These are phyloP conservation scores for Nasonia giraulti DNA, from an alignment of 1,140 invertebrate genomes.

Conservation along the genomic window DNA sequence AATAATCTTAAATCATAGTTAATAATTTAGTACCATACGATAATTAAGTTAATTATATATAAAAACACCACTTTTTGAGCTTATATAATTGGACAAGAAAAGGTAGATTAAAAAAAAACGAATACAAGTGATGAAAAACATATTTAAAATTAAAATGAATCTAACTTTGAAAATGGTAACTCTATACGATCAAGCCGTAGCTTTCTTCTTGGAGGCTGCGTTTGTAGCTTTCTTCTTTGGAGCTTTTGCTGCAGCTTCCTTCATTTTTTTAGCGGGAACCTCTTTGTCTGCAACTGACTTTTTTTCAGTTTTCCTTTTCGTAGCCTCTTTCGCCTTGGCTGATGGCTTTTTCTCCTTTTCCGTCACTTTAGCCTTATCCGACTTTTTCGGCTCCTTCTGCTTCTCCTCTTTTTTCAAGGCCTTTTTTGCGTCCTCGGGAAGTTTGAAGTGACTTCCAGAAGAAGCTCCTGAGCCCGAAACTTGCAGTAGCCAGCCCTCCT, in stretches of 20 bases:
- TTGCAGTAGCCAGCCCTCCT: constrained; percentile 39
- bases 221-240: background rate
- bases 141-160: background rate
- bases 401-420: background rate
- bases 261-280: background rate
- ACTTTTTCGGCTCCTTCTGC: background rate
- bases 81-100: background rate
- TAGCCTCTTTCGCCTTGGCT: background rate
- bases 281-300: background rate
- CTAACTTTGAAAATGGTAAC: constrained; percentile 4
- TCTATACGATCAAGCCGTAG: background rate
- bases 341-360: constrained; percentile 16
- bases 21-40: background rate
- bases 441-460: constrained; percentile 39
- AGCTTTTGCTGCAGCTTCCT: background rate
- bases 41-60: too few relatives aligned
- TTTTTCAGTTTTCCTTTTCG: constrained; percentile 21
- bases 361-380: background rate
- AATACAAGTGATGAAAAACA: background rate
- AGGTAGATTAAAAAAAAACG: background rate
- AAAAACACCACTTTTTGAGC: background rate
- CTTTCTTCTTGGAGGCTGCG: constrained; percentile 14
- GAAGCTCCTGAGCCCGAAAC: constrained; percentile 15
- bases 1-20: background rate
- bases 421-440: constrained; percentile 17